Evolutionary conservation across 2,113 vertebrate genomes (phyloP).

Genomic region (Cyanoderma ruficeps): DNA sequence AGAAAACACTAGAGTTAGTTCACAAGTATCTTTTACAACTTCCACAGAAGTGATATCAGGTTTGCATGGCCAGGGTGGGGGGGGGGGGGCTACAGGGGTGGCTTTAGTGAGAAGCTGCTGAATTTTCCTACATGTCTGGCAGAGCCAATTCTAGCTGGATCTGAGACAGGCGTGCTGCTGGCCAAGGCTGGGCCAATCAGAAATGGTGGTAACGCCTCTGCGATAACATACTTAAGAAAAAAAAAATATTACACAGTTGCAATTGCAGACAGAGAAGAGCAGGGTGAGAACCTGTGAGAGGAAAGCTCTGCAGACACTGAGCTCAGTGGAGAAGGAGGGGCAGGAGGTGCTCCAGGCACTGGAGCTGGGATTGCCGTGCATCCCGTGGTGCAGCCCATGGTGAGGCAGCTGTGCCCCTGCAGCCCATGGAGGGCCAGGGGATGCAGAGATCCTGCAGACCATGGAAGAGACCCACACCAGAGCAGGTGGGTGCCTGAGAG

Average conservation of each 20-base stretch:
- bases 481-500: not conserved
- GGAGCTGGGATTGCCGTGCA: not conserved
- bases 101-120: not conserved
- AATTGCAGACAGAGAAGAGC: not conserved
- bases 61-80: not conserved
- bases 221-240: not conserved
- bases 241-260: not conserved
- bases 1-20: not conserved
- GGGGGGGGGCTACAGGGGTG: not conserved
- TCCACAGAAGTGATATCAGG: not conserved
- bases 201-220: not conserved
- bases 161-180: not conserved
- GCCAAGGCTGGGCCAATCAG: not conserved
- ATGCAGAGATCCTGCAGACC: not conserved
- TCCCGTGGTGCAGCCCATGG: not conserved
- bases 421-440: fast-evolving
- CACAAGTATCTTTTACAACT: not conserved
- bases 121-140: not conserved
- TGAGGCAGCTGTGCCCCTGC: not conserved
- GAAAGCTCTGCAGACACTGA: not conserved
- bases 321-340: not conserved
- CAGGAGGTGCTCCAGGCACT: not conserved
- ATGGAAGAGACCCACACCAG: fast-evolving
- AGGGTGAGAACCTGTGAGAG: not conserved
- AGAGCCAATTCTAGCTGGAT: not conserved